Conservation (phyloP, 2,113 vertebrate species). For the Struthio camelus region DNA sequence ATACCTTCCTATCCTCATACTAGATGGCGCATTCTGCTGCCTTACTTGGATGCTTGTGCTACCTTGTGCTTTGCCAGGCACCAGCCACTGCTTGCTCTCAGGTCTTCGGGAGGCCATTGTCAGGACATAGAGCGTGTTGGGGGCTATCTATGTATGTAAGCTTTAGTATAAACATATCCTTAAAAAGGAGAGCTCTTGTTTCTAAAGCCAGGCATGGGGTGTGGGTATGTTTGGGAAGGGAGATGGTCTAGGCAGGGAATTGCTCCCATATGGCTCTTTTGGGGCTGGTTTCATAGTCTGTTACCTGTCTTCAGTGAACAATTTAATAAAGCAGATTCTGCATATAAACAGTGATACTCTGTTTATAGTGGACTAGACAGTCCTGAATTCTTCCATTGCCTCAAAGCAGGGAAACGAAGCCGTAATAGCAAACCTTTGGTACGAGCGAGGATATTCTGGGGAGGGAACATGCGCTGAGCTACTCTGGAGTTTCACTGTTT, state of each 20-base stretch:
- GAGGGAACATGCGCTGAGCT: neutral
- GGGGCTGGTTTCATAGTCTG: neutral
- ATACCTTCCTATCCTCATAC: too few species aligned
- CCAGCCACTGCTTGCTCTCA: neutral
- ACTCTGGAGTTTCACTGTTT: neutral
- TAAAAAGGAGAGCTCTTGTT: neutral
- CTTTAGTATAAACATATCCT: neutral
- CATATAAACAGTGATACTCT: neutral
- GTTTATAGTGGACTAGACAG: neutral
- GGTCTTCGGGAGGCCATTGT: neutral
- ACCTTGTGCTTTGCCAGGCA: neutral
- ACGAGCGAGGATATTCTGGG: neutral
- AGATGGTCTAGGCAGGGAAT: neutral
- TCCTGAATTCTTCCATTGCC: neutral
- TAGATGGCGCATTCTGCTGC: too few species aligned
- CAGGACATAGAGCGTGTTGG: neutral
- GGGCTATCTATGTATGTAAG: neutral
- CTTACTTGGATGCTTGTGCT: too few species aligned
- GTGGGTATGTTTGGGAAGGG: neutral
- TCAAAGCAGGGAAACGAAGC: neutral
- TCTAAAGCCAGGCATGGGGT: neutral
- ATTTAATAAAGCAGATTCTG: neutral
- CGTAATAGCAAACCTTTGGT: neutral
- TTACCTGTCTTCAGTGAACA: neutral
- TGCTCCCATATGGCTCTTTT: neutral